phyloP scores from a whole-genome alignment of 2,888 invertebrate species.

The Stratiomys singularior region DNA sequence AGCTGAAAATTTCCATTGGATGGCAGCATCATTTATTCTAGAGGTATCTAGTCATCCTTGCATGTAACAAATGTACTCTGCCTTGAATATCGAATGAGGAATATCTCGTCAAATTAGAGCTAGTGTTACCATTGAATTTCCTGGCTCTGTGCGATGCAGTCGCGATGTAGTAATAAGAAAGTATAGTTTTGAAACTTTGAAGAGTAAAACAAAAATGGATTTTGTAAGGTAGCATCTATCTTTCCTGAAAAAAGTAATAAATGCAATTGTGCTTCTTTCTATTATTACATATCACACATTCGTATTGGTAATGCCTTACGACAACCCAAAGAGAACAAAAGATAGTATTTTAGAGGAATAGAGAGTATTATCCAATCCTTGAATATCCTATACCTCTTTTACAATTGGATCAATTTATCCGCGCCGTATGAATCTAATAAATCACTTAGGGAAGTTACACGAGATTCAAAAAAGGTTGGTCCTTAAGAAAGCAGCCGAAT shows the following conservation, averaged over 20 bases:
- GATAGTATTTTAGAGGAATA: not conserved
- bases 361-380: not conserved
- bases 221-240: too few species aligned
- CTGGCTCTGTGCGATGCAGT: too few species aligned
- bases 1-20: not conserved
- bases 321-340: too few species aligned
- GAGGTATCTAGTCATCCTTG: not conserved
- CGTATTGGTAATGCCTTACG: too few species aligned
- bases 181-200: too few species aligned
- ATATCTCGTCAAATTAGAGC: too few species aligned
- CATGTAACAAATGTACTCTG: not conserved
- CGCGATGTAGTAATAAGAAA: too few species aligned
- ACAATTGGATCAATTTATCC: conserved; percentile 52
- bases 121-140: not conserved
- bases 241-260: too few species aligned
- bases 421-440: conserved; percentile 52
- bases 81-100: conserved; percentile 3
- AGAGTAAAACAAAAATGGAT: too few species aligned
- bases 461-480: conserved; percentile 26
- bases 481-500: conserved; percentile 15
- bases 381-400: conserved; percentile 23
- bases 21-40: conserved; percentile 3
- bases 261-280: too few species aligned
- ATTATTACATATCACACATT: too few species aligned
- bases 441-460: conserved; percentile 47